These are phyloP conservation scores for Limnothrissa miodon DNA, from an alignment of 2,113 vertebrate genomes.

Conservation along the genomic window DNA sequence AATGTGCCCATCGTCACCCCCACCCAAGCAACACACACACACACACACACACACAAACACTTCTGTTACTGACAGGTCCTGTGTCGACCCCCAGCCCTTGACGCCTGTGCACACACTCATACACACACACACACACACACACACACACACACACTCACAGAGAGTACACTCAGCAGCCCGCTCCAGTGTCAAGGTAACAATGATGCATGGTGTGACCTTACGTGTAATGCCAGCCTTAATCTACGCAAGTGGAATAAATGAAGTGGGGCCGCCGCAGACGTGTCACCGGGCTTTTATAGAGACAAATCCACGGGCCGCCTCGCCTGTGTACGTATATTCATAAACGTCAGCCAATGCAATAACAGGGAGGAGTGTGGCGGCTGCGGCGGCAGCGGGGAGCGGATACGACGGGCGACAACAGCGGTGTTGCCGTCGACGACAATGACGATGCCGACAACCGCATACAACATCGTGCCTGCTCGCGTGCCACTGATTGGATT, in stretches of 20 bases:
- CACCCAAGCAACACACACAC: not conserved
- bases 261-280: constrained; percentile 70
- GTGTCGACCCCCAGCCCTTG: not conserved
- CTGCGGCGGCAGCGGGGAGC: not conserved
- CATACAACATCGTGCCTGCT: not conserved
- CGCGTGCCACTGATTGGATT: not conserved
- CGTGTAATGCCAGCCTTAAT: constrained; percentile 81
- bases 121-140: not conserved
- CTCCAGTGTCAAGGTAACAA: constrained; percentile 70
- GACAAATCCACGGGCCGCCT: constrained; percentile 72
- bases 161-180: constrained; percentile 57
- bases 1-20: constrained; percentile 53
- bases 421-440: too few species aligned
- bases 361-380: constrained; percentile 54
- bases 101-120: not conserved
- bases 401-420: not conserved
- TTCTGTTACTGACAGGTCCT: constrained; percentile 41
- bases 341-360: constrained; percentile 65
- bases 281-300: constrained; percentile 75
- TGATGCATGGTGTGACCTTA: constrained; percentile 81
- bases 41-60: not conserved
- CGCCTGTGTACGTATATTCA: constrained; percentile 72
- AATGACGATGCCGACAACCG: not conserved
- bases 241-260: constrained; percentile 80
- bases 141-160: not conserved